Evolutionary conservation across 2,888 invertebrate species (phyloP).

Genomic region (Synanthedon myopaeformis): DNA sequence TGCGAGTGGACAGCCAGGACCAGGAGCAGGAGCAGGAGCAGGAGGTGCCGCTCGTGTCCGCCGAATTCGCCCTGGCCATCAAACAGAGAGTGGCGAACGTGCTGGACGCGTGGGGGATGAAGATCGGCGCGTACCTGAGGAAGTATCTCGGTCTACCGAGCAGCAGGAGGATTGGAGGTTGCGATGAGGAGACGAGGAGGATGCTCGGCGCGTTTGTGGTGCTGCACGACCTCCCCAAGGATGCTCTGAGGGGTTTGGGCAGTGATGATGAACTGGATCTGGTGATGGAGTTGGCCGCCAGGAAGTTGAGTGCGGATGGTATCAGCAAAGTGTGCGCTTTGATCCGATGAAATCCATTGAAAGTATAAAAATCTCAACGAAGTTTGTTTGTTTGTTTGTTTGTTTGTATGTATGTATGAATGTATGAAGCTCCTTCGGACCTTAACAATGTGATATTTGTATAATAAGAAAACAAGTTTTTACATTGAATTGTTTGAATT

Average conservation of each 20-base stretch:
- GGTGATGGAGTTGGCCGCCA: constrained; percentile 21
- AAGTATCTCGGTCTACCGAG: constrained; percentile 62
- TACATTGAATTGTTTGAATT: no score
- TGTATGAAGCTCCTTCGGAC: no score
- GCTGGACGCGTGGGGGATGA: constrained; percentile 69
- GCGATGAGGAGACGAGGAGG: constrained; percentile 37
- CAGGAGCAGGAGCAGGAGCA: constrained; percentile 14
- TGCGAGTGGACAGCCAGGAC: constrained; percentile 42
- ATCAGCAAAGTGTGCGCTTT: constrained; percentile 23
- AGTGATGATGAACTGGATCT: constrained; percentile 31
- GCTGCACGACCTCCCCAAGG: constrained; percentile 70
- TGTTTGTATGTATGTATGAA: no score
- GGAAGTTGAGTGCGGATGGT: constrained; percentile 23
- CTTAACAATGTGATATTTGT: no score
- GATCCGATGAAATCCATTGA: constrained; percentile 30
- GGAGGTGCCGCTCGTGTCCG: constrained; percentile 63
- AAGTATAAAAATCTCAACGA: no score
- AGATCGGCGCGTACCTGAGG: constrained; percentile 48
- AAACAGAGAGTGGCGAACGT: constrained; percentile 66
- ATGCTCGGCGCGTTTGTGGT: constrained; percentile 67
- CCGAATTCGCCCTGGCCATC: constrained; percentile 73
- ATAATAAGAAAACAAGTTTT: no score
- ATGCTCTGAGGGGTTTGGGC: constrained; percentile 26
- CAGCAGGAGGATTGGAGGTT: constrained; percentile 26
- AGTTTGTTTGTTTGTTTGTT: no score